Evolutionary conservation across 2,888 invertebrate species (phyloP).

Genomic region (Julus scandinavius): DNA sequence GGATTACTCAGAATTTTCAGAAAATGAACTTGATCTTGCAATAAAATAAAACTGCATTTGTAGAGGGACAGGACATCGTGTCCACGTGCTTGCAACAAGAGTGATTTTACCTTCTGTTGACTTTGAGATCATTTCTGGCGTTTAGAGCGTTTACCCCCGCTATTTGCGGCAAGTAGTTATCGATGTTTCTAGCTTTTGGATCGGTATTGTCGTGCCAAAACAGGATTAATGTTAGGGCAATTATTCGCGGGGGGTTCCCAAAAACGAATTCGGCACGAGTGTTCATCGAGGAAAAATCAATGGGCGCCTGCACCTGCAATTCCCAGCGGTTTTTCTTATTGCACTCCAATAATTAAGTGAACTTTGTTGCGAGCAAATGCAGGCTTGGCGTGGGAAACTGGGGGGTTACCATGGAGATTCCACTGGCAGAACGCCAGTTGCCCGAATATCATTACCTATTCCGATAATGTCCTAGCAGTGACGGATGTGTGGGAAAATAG

Average conservation of each 20-base stretch:
- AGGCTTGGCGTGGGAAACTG: conserved; percentile 7
- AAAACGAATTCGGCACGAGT: not conserved
- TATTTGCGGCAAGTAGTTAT: not conserved
- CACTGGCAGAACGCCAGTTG: conserved; percentile 14
- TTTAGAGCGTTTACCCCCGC: not conserved
- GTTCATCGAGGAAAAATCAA: conserved; percentile 32
- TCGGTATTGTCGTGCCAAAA: conserved; percentile 30
- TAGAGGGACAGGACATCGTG: too few species aligned
- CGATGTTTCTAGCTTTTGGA: not conserved
- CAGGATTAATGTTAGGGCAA: conserved; percentile 31
- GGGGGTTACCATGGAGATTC: not conserved
- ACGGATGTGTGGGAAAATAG: not conserved
- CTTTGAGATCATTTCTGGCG: not conserved
- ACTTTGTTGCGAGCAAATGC: conserved; percentile 11
- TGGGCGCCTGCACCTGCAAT: conserved; percentile 12
- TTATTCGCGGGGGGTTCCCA: not conserved
- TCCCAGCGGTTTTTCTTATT: conserved; percentile 43
- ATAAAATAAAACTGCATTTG: too few species aligned
- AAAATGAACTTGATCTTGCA: too few species aligned
- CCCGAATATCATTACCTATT: conserved; percentile 1
- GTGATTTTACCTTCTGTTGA: not conserved
- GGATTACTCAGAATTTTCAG: too few species aligned
- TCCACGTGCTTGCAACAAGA: too few species aligned
- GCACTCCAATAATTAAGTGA: conserved; percentile 24
- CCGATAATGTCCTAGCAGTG: not conserved